A percentile compares a stretch with the other conserved stretches of the same genome.
phyloP scores from a whole-genome alignment of 2,888 invertebrate genomes.

The Thera obeliscata region DNA sequence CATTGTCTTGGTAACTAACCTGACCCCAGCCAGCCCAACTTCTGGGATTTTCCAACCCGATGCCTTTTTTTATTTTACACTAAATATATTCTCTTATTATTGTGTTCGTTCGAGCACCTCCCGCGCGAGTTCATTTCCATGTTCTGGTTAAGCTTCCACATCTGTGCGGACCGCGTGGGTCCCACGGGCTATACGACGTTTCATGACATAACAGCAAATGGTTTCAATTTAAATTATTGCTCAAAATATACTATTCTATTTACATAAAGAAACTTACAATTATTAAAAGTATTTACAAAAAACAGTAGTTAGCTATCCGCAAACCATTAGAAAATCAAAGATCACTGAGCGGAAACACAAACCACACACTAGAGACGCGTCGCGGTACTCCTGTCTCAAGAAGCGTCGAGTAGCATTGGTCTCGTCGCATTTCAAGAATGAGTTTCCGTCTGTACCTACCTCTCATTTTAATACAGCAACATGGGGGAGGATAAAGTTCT shows the following conservation, averaged over 20 bases:
- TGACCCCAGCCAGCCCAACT: no score
- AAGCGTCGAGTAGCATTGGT: not conserved
- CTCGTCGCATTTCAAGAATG: not conserved
- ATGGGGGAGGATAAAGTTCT: no score
- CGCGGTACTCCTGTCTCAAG: not conserved
- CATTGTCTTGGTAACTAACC: no score
- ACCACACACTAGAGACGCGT: not conserved
- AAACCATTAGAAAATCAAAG: not conserved
- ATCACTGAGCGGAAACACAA: not conserved
- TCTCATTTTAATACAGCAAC: no score
- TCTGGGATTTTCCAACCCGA: no score
- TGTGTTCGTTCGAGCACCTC: constrained; percentile 6
- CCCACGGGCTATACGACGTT: constrained; percentile 23
- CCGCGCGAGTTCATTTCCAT: constrained; percentile 33
- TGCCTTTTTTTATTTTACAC: no score
- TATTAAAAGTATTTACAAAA: no score
- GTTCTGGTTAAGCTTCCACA: constrained; percentile 31
- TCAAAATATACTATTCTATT: no score
- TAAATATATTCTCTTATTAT: no score
- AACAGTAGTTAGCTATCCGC: not conserved
- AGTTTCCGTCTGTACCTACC: no score
- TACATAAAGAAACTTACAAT: no score
- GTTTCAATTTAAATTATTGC: not conserved
- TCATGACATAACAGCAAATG: not conserved
- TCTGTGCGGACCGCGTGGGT: constrained; percentile 16